Percentiles rank a stretch among this genome's conserved stretches.
These are phyloP conservation scores for Orycteropus afer DNA, from an alignment of 2,113 vertebrate species.

Conservation along the genomic window DNA sequence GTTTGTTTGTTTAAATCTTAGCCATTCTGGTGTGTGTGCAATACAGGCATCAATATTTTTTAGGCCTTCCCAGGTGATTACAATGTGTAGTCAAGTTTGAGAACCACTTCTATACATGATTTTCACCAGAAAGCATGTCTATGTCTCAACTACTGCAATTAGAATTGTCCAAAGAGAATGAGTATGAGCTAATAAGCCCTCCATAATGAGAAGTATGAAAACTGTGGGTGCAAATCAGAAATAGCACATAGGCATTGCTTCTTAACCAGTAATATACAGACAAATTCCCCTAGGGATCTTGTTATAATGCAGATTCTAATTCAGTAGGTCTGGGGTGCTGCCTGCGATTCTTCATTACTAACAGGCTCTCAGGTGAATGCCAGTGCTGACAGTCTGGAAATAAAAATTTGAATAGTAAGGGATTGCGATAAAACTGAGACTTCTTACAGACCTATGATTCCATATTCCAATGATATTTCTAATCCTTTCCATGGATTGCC, in stretches of 20 bases:
- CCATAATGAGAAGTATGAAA: neutral
- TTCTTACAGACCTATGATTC: slow-evolving; percentile 11
- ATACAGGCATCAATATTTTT: neutral
- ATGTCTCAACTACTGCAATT: neutral
- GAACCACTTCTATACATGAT: neutral
- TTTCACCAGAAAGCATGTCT: neutral
- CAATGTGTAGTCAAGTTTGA: neutral
- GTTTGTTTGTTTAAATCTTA: slow-evolving; percentile 42
- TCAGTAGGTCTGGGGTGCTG: neutral
- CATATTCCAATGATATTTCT: neutral
- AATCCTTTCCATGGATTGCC: neutral
- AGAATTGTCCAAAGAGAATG: slow-evolving; percentile 20
- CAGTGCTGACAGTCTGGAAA: neutral
- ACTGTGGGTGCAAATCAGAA: neutral
- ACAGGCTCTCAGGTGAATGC: neutral
- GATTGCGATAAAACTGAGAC: neutral
- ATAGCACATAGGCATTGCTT: neutral
- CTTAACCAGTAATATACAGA: neutral
- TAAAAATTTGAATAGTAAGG: neutral
- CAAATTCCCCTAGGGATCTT: neutral
- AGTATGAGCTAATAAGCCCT: neutral
- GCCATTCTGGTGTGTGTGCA: neutral
- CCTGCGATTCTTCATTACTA: neutral
- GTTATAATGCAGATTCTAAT: neutral
- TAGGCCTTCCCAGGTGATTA: neutral